phyloP scores from a whole-genome alignment of 2,113 vertebrate genomes.

The Helogale parvula region DNA sequence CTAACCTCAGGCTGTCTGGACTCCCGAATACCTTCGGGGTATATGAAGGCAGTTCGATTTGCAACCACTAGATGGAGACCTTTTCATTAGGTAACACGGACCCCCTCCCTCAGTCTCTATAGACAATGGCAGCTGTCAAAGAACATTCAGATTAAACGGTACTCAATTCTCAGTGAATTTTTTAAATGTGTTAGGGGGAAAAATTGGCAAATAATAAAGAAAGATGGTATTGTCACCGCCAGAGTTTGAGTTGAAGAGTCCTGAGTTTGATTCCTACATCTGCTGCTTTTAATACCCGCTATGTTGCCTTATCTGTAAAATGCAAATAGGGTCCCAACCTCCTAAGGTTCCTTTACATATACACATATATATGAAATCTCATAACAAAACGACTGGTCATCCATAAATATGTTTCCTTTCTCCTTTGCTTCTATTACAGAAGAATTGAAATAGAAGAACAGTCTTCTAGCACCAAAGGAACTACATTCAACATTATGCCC shows the following conservation, averaged over 20 bases:
- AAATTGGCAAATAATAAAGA: background rate
- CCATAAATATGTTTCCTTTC: background rate
- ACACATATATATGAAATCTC: background rate
- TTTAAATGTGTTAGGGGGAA: background rate
- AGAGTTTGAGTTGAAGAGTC: background rate
- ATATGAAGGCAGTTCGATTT: slow-evolving; percentile 38
- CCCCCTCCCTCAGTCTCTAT: background rate
- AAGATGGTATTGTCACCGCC: background rate
- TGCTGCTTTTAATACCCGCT: background rate
- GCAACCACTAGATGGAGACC: slow-evolving; percentile 70
- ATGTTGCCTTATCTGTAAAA: background rate
- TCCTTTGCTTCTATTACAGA: background rate
- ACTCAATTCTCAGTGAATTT: background rate
- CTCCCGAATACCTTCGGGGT: background rate
- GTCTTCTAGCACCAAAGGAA: background rate
- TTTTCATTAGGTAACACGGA: slow-evolving; percentile 64
- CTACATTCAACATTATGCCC: background rate
- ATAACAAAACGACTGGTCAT: background rate
- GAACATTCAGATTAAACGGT: background rate
- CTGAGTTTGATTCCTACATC: background rate
- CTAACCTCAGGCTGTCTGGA: background rate
- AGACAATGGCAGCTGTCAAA: background rate
- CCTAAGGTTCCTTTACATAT: background rate
- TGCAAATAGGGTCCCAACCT: background rate
- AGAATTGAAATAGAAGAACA: background rate